Evolutionary conservation across 2,888 invertebrate genomes (phyloP).

Genomic region (Gibbula magus): DNA sequence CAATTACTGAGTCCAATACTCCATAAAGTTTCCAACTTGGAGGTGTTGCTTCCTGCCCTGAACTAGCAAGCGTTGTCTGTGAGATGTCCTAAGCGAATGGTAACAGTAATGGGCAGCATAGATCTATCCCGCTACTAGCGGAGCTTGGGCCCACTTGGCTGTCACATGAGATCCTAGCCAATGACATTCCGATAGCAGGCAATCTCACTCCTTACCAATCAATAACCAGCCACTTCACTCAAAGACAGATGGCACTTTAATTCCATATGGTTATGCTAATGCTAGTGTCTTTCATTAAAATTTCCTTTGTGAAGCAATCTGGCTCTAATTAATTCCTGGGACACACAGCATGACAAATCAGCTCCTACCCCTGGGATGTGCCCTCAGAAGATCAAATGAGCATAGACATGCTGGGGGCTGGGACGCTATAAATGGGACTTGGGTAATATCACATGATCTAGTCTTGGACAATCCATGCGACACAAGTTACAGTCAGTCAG

Average conservation of each 20-base stretch:
- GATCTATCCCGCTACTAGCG: constrained; percentile 2
- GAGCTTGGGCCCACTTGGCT: constrained; percentile 15
- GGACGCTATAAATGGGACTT: not conserved
- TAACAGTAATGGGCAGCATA: constrained; percentile 13
- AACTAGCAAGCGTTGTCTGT: not conserved
- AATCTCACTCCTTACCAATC: constrained; percentile 30
- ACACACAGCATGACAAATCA: constrained; percentile 28
- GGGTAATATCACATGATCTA: not conserved
- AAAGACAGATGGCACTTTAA: constrained; percentile 38
- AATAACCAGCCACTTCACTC: constrained; percentile 32
- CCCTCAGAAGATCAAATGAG: constrained; percentile 20
- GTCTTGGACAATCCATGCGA: not conserved
- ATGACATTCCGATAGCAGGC: constrained; percentile 34
- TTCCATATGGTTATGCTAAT: constrained; percentile 25
- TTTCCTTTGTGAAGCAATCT: constrained; percentile 34
- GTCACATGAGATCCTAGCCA: constrained; percentile 33
- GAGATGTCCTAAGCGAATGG: constrained; percentile 19
- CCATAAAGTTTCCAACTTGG: constrained; percentile 7
- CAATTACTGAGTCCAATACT: constrained; percentile 4
- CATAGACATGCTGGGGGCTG: constrained; percentile 15
- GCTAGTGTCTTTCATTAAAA: constrained; percentile 36
- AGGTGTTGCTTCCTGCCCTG: constrained; percentile 6
- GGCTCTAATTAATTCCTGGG: constrained; percentile 35
- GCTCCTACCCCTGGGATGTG: constrained; percentile 16
- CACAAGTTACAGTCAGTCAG: not conserved